Evolutionary conservation across 2,888 invertebrate species (phyloP).

Genomic region (Netelia virgata): DNA sequence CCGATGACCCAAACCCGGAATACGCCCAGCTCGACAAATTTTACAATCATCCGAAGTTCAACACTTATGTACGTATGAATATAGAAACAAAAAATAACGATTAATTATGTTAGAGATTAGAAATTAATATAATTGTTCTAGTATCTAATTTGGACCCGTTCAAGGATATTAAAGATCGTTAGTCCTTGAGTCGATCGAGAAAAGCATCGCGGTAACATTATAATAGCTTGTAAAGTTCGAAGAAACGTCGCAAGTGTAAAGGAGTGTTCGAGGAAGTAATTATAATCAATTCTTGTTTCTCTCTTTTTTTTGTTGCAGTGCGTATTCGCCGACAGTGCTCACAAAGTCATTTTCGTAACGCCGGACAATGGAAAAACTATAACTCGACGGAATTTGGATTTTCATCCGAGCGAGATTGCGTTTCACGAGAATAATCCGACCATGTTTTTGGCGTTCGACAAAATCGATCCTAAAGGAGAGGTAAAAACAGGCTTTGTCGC

Average conservation of each 20-base stretch:
- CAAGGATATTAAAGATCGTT: not conserved
- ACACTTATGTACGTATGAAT: conserved; percentile 87
- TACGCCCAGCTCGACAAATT: conserved; percentile 93
- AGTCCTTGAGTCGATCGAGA: no score
- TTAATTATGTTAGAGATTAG: no score
- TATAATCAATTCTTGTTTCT: no score
- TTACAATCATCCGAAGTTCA: conserved; percentile 93
- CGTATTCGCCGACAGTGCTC: conserved; percentile 92
- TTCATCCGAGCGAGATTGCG: conserved; percentile 92
- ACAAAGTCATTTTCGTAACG: conserved; percentile 92
- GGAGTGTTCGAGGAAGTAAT: no score
- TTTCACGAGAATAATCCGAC: conserved; percentile 91
- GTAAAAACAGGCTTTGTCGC: conserved; percentile 82
- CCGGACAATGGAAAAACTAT: conserved; percentile 91
- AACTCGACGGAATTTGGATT: conserved; percentile 87
- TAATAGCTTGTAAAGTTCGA: no score
- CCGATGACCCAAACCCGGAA: conserved; percentile 73
- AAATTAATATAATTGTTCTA: conserved; percentile 76
- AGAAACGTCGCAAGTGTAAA: no score
- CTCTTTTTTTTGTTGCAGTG: conserved; percentile 87
- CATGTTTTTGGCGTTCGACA: conserved; percentile 91
- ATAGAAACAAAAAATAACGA: no score
- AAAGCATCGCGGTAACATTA: no score
- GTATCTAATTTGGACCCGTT: conserved; percentile 81
- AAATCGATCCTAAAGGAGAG: conserved; percentile 88